phyloP scores from a whole-genome alignment of 30 jellyfish, hydroid and myxozoan species.

The Chironex yamaguchii region DNA sequence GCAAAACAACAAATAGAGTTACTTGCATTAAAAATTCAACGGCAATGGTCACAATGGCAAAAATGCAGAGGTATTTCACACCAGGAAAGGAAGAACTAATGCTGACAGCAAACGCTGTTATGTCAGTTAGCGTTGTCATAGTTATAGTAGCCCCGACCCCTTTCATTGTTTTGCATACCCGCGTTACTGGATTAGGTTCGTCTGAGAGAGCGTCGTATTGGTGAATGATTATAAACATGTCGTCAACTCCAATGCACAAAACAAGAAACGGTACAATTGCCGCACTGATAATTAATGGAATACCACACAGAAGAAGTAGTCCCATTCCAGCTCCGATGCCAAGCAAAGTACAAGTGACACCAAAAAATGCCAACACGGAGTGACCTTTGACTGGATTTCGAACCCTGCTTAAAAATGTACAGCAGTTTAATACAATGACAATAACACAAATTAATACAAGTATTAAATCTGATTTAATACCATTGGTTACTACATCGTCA shows the following conservation, averaged over 20 bases:
- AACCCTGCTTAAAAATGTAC: conserved; percentile 56
- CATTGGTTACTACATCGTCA: conserved; percentile 70
- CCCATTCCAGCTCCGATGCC: conserved; percentile 80
- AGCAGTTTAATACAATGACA: conserved; percentile 54
- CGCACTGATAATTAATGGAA: conserved; percentile 65
- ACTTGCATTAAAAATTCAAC: conserved; percentile 60
- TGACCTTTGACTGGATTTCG: conserved; percentile 77
- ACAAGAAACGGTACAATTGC: conserved; percentile 78
- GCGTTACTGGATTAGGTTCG: conserved; percentile 27
- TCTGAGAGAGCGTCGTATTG: conserved; percentile 57
- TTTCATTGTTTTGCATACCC: conserved; percentile 64
- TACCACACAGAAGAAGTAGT: conserved; percentile 34
- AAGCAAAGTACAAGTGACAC: conserved; percentile 49
- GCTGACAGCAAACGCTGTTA: conserved; percentile 60
- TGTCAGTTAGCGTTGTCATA: conserved; percentile 78
- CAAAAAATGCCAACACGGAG: conserved; percentile 66
- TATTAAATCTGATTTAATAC: conserved; percentile 46
- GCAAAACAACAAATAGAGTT: conserved; percentile 49
- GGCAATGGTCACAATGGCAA: conserved; percentile 52
- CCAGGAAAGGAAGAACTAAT: conserved; percentile 72
- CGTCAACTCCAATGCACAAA: conserved; percentile 77
- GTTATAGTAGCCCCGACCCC: conserved; percentile 82
- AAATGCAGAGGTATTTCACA: conserved; percentile 63
- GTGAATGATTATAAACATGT: conserved; percentile 75
- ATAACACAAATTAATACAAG: conserved; percentile 46